Percentiles rank a stretch among this genome's conserved stretches.
phyloP scores from a whole-genome alignment of 1,140 invertebrate species.

The Brachionus rotundiformis region DNA sequence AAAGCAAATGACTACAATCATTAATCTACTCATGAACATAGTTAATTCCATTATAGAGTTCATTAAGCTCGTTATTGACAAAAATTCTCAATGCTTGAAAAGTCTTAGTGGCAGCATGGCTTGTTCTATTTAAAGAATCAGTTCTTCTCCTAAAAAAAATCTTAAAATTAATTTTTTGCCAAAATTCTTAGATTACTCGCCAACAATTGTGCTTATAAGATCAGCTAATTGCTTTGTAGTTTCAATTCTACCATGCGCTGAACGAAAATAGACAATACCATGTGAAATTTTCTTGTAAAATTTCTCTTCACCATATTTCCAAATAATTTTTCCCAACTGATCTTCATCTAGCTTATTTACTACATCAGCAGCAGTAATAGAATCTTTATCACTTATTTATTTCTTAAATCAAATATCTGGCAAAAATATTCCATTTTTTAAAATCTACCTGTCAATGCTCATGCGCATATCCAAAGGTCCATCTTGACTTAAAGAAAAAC shows the following conservation, averaged over 20 bases:
- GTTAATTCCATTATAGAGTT: slow-evolving; percentile 84
- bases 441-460: slow-evolving; percentile 77
- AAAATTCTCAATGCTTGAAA: slow-evolving; percentile 93
- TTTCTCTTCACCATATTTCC: slow-evolving; percentile 86
- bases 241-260: slow-evolving; percentile 75
- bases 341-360: slow-evolving; percentile 75
- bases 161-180: slow-evolving; percentile 29
- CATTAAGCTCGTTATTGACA: slow-evolving; percentile 94
- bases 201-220: slow-evolving; percentile 72
- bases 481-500: slow-evolving; percentile 80
- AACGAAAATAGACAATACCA: slow-evolving; percentile 80
- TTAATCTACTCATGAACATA: slow-evolving; percentile 72
- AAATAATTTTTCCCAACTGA: slow-evolving; percentile 79
- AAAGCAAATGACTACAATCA: too few species aligned
- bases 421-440: too few species aligned
- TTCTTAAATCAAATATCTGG: not conserved
- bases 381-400: not conserved
- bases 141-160: not conserved
- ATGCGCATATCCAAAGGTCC: slow-evolving; percentile 93
- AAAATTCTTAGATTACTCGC: slow-evolving; percentile 55
- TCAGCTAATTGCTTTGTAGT: slow-evolving; percentile 81
- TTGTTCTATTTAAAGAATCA: slow-evolving; percentile 75
- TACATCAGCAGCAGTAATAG: slow-evolving; percentile 77
- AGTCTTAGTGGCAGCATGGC: slow-evolving; percentile 83
- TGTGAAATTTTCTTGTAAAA: slow-evolving; percentile 80